Conservation (phyloP, 2,888 invertebrate species). For the Netelia fuscicornis region DNA sequence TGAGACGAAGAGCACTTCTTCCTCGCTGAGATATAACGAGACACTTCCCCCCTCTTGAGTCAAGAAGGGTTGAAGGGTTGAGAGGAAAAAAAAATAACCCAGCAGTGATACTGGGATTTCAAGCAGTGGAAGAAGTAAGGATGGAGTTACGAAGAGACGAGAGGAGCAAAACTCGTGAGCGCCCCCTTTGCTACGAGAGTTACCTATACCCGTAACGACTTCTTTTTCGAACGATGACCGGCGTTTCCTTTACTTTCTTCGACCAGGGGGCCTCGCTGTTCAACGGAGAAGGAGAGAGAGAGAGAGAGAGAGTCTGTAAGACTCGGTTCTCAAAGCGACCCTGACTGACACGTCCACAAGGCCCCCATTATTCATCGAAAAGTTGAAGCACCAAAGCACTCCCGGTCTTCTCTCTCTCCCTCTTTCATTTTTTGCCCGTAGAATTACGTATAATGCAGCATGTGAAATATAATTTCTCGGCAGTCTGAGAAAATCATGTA, state of each 20-base stretch:
- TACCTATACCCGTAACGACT: constrained; percentile 74
- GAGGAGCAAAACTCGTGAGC: constrained; percentile 37
- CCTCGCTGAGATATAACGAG: constrained; percentile 6
- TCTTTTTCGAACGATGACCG: constrained; percentile 76
- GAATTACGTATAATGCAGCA: constrained; percentile 3
- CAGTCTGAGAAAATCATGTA: neutral
- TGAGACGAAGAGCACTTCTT: constrained; percentile 34
- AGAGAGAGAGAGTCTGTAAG: neutral
- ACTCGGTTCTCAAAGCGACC: constrained; percentile 44
- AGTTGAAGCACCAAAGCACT: constrained; percentile 49
- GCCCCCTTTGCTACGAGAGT: constrained; percentile 63
- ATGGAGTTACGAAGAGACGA: constrained; percentile 1
- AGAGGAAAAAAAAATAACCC: constrained; percentile 18
- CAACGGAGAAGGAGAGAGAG: neutral
- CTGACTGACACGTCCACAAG: constrained; percentile 61
- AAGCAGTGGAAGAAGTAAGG: constrained; percentile 33
- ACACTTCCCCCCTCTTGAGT: constrained; percentile 9
- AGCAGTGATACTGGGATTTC: constrained; percentile 29
- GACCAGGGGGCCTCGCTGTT: constrained; percentile 6
- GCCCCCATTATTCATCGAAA: constrained; percentile 62
- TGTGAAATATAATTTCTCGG: constrained; percentile 19
- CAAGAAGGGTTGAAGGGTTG: constrained; percentile 36
- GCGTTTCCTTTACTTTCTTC: constrained; percentile 72
- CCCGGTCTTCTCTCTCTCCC: constrained; percentile 33
- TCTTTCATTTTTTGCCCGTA: neutral